These are phyloP conservation scores for Plebejus argus DNA, from an alignment of 2,888 invertebrate genomes.

Conservation along the genomic window DNA sequence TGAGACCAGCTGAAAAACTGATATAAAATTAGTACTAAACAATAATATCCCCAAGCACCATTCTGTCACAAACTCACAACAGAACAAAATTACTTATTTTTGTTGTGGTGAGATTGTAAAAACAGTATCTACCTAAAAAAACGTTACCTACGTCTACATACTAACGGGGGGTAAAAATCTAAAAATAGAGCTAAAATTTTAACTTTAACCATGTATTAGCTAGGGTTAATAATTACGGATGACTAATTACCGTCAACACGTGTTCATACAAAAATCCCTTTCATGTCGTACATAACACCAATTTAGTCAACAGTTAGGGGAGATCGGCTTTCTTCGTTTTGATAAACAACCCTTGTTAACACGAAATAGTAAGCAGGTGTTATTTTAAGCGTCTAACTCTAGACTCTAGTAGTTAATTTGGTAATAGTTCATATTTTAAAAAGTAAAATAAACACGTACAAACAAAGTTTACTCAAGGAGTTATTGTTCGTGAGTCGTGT, in stretches of 20 bases:
- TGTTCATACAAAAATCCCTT: conserved; percentile 14
- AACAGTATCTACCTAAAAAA: background rate
- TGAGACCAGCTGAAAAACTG: too few species aligned
- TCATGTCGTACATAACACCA: conserved; percentile 4
- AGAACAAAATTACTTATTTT: background rate
- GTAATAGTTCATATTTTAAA: background rate
- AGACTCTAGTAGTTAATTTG: too few species aligned
- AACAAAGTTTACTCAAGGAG: background rate
- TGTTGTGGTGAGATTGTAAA: background rate
- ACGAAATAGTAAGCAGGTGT: background rate
- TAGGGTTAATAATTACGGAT: conserved; percentile 11
- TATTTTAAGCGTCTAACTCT: background rate
- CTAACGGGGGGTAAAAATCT: background rate
- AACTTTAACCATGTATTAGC: background rate
- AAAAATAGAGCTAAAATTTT: background rate
- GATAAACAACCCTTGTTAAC: conserved; percentile 6
- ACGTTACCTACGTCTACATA: background rate
- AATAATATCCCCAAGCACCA: background rate
- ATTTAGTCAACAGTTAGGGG: background rate
- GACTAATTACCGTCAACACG: conserved; percentile 13
- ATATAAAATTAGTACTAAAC: background rate
- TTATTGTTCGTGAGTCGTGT: background rate
- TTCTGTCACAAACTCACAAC: background rate
- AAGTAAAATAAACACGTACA: background rate
- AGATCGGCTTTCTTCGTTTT: conserved; percentile 8